Base-by-base conservation (phyloP, 2,888 invertebrate species). In the Catocala fraxini region DNA sequence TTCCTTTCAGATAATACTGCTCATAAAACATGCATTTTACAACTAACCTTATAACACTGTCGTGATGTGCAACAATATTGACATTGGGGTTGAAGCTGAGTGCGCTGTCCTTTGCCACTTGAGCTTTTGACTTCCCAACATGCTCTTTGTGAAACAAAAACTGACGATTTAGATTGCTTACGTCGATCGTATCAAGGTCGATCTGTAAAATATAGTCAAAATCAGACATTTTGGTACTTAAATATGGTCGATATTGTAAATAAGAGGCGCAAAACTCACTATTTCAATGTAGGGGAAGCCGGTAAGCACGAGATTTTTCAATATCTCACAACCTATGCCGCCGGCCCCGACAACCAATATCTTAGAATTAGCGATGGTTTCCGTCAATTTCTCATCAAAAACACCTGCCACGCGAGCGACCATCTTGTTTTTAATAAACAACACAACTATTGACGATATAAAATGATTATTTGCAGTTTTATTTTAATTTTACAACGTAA, bases 161-260 rank as follows among this genome's bases (percentile, higher is more conserved):
- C 89, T 99, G 99, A 45, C 99, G 96, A 91, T 99, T 99, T 73
- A 99, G 94, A 89, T 99, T 99, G 94, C 99, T 99, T 62, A 99
- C 97, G 94, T 99, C 99, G 87, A 99, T 99, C 0, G 99, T 99
- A 88, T 99, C 99, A 87, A 99, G 95, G 95, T 99, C 99, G 91
- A 99, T 98, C 99, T 99, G 93, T 75, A 96, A 96, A 69, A 66
- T 65, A 59, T 70, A 61, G 0, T 1, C 10, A 2, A 25, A 45
- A 33, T 43, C 42, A 43, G n/a, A 6, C 15, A 11, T 39, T 35
- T 35, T n/a, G 9, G 34, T 15, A 7, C 13, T 9, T 52, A 55
- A 51, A 33, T 35, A 48, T 47, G 10, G 12, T 45, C 54, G n/a
- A 65, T 3, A 57, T 13, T 47, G 15, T 47, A 47, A 51, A 58